Evolutionary conservation across 2,888 invertebrate genomes (phyloP), one percentile per base, ranked within the genome.

Genomic region (Brachyopa scutellaris): DNA sequence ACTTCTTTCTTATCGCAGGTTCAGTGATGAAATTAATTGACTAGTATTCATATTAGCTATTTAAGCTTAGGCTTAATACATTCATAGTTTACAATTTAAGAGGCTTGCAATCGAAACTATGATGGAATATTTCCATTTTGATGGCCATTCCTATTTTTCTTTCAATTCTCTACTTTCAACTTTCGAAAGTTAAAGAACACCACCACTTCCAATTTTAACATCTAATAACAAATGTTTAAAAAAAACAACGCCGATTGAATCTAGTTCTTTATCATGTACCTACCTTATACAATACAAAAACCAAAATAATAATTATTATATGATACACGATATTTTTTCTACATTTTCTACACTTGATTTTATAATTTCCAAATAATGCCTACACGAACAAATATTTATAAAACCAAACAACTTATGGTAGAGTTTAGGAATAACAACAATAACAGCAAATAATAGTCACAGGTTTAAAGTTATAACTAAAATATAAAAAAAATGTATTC

Each of bases 321-420:
- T 64, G 19, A 77, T 77, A 77, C 82, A 82, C 82, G 26, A 82
- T 82, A 77, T 82, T 70, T 82, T 82, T 82, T 82, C 82, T 82
- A 82, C 77, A 77, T 66, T 82, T 80, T 82, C 77, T 82, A 82
- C 70, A 82, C 82, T 72, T 77, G 70, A 72, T 82, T 82, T 76
- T 70, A 59, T 82, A 66, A 66, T 82, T 72, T 82, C 57, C 49
- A 17, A 69, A 69, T 29, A 59, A 45, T 8, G 70, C 59, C 57
- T 82, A 82, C 33, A 77, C 23, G 33, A 77, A 72, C 23, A 66
- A 55, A 45, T 47, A 61, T 29, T 80, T 57, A 36, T 29, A 74
- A 47, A 47, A 8, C 21, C 13, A 57, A 53, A 13, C 8, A 61
- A 70, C 8, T 19, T 31, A 47, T 13, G 6, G 42, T 76, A 74